Base-by-base conservation (phyloP, 2,888 invertebrate species). In the Conistra vaccinii region DNA sequence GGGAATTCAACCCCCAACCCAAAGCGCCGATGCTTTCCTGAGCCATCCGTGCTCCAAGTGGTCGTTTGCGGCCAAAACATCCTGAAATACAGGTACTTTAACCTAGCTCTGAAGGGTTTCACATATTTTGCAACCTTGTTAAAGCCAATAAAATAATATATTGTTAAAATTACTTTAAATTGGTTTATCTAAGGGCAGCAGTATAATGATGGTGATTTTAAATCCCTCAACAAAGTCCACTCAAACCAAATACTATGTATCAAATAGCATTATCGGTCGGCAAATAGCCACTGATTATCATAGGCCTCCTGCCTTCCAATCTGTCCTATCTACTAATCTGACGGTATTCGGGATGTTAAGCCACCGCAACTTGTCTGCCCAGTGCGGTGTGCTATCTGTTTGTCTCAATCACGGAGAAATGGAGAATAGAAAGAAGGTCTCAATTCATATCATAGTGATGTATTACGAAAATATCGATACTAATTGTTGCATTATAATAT, bases 371-470 rank as follows among this genome's bases (percentile, higher is more conserved):
- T 42, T 53, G 17, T 62, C 10, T n/a, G 76, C 53, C 45, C 20
- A 45, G 14, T 45, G 79, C 51, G n/a, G 20, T 55, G 48, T 9
- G 55, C 17, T 14, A 4, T 63, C 14, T 20, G 26, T 67, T 35
- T 53, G 45, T 39, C n/a, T 65, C 20, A 35, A 60, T 55, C n/a
- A n/a, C n/a, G n/a, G n/a, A n/a, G n/a, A n/a, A n/a, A n/a, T n/a
- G n/a, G n/a, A n/a, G n/a, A n/a, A n/a, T n/a, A n/a, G n/a, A n/a
- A n/a, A n/a, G n/a, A n/a, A n/a, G n/a, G 45, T 39, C n/a, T 65
- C 20, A 35, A 60, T 55, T 35, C 26, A 48, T 29, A 17, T 23
- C 29, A 9, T 66, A 78, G 70, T 69, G 79, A 29, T 62, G 79
- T 48, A 14, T 62, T 35, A n/a, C 29, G 3, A 23, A 14, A 2